Evolutionary conservation across 1,140 invertebrate species (phyloP).

Genomic region (Trichonephila clavipes): DNA sequence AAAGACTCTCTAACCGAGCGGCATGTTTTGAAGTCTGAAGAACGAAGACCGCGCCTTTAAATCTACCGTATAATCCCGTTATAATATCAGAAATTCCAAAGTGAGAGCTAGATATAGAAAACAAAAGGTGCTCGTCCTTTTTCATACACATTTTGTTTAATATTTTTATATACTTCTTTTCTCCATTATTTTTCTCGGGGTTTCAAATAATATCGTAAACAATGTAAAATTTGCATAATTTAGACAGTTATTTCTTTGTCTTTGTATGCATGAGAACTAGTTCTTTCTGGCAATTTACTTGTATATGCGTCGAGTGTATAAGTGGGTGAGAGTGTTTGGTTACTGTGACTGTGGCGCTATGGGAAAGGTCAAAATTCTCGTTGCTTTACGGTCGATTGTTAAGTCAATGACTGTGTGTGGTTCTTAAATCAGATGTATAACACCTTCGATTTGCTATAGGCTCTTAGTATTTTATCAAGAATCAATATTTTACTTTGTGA

Average conservation of each 20-base stretch:
- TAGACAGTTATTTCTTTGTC: conserved; percentile 21
- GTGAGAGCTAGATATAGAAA: neutral
- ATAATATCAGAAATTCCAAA: conserved; percentile 1
- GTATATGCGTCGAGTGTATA: neutral
- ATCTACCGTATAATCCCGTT: neutral
- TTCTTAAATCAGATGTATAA: too few species aligned
- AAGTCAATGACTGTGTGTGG: neutral
- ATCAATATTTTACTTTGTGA: too few species aligned
- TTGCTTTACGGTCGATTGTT: neutral
- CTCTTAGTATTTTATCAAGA: too few species aligned
- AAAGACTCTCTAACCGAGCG: neutral
- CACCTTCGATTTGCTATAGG: too few species aligned
- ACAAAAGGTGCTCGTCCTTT: neutral
- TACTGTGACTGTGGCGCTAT: neutral
- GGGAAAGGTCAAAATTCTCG: neutral
- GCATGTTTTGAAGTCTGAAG: conserved; percentile 22
- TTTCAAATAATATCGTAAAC: conserved; percentile 23
- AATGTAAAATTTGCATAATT: conserved; percentile 10
- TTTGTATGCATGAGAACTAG: conserved; percentile 15
- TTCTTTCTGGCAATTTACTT: neutral
- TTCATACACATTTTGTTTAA: neutral
- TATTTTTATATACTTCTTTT: neutral
- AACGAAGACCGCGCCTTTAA: neutral
- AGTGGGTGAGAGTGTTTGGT: conserved; percentile 17
- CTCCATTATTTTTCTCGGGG: neutral